These are phyloP conservation scores for Tinea pellionella DNA, from an alignment of 2,888 invertebrate genomes.

Conservation along the genomic window DNA sequence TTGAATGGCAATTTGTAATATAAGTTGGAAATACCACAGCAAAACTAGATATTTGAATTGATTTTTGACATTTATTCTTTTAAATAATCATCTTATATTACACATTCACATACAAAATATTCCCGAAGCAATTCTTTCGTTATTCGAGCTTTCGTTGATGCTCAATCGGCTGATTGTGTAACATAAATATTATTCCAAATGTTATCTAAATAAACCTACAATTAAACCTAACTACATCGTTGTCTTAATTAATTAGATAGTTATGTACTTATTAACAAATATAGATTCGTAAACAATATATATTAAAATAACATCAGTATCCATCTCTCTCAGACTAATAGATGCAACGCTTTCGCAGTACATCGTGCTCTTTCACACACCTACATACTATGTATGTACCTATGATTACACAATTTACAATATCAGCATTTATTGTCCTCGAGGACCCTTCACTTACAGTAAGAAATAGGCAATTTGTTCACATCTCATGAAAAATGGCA, in stretches of 20 bases:
- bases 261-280: conserved; percentile 16
- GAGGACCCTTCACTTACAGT: conserved; percentile 36
- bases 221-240: conserved; percentile 18
- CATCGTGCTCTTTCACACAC: conserved; percentile 17
- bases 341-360: background rate
- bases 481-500: background rate
- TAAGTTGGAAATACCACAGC: too few species aligned
- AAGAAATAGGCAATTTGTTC: conserved; percentile 3
- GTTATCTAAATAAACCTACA: conserved; percentile 24
- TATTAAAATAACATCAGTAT: conserved; percentile 61
- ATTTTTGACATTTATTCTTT: too few species aligned
- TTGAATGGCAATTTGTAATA: too few species aligned
- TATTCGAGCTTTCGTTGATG: too few species aligned
- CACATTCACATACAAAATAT: too few species aligned
- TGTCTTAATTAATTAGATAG: conserved; percentile 18
- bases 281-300: conserved; percentile 45
- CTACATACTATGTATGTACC: conserved; percentile 10
- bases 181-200: conserved; percentile 18
- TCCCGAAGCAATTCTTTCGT: too few species aligned
- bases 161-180: too few species aligned
- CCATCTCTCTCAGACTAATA: conserved; percentile 42
- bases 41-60: too few species aligned
- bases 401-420: background rate
- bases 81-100: too few species aligned
- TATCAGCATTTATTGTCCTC: conserved; percentile 37